These are phyloP conservation scores for Zaprionus gabonicus DNA, from an alignment of 1,140 invertebrate genomes.

Conservation along the genomic window DNA sequence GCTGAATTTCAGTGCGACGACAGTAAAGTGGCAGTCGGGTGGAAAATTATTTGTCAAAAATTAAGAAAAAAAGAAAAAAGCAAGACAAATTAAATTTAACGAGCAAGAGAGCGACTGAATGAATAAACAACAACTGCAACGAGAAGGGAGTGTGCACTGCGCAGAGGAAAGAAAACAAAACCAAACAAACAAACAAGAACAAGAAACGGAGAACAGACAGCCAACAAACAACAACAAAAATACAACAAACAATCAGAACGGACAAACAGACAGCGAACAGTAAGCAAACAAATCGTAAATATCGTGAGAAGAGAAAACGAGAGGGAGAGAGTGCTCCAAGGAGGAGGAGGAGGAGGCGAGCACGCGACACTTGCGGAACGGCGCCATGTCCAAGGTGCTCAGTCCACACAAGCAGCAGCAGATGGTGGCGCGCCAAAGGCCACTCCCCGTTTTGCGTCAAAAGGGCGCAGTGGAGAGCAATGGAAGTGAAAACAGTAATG, in stretches of 20 bases:
- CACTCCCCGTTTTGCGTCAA: slow-evolving; percentile 21
- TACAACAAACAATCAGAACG: not conserved
- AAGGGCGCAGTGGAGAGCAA: slow-evolving; percentile 9
- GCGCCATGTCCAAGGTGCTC: slow-evolving; percentile 61
- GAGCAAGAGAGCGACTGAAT: slow-evolving; percentile 3
- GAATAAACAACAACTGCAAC: slow-evolving; percentile 24
- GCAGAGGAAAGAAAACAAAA: not conserved
- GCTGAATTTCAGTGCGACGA: slow-evolving; percentile 24
- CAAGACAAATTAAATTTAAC: slow-evolving; percentile 1
- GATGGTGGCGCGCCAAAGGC: slow-evolving; percentile 23
- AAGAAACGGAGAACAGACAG: not conserved
- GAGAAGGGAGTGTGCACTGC: not conserved
- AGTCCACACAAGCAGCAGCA: slow-evolving; percentile 54
- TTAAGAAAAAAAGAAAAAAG: slow-evolving; percentile 2
- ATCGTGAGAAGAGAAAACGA: not conserved
- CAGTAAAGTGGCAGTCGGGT: slow-evolving; percentile 1
- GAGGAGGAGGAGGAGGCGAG: not conserved
- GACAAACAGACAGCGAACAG: not conserved
- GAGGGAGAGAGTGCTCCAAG: not conserved
- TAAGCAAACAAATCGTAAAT: slow-evolving; percentile 7
- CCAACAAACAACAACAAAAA: not conserved
- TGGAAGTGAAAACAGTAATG: not conserved
- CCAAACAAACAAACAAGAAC: not conserved
- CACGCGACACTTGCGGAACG: not conserved
- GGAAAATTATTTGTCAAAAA: slow-evolving; percentile 19